Base-by-base conservation (phyloP, 2,797 vertebrate genomes). In the Propithecus perrieri region DNA sequence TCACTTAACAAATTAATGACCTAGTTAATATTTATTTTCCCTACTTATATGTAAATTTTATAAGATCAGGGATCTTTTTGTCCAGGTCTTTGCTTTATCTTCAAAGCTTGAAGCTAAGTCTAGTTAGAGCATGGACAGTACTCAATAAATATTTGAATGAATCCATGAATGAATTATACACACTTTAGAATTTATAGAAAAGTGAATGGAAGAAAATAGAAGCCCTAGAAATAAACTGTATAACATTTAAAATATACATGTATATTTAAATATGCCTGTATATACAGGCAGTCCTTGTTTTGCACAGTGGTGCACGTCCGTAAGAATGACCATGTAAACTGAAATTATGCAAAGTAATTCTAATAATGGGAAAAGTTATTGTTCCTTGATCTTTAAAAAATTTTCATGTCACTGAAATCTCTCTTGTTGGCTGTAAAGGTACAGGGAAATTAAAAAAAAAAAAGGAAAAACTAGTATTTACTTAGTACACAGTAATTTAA, bases 41-140 rank as follows among this genome's bases (percentile, higher is more conserved):
- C 17, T 95, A 28, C 2, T 26, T 59, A 38, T 9, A 30, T 55
- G 12, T 95, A 80, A 85, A 75, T 22, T 85, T 7, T 13, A 15
- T 84, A 57, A 71, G 53, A 93, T 69, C 46, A 92, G 28, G 22
- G 20, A 72, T 91, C 33, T 80, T 96, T 84, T 53, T 67, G 41
- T 72, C 26, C 69, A 17, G 11, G 33, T 94, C 75, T 93, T 94
- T 87, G 4, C 75, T 96, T 91, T 91, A 14, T 87, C n/a, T 85
- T 85, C 38, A 78, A 74, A 92, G 28, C 24, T 46, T 86, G 50
- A 94, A 67, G 17, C 71, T 75, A 88, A 84, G 65, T 41, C 35
- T 89, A 15, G 30, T 57, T 71, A 81, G 86, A 83, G 26, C 65
- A 81, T 63, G 59, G 57, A 13, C 2, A 28, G 53, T 59, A 28